A percentile compares a stretch with the other conserved stretches of the same genome.
These are phyloP conservation scores for Apeltes quadracus DNA, from an alignment of 2,113 vertebrate genomes.

Conservation along the genomic window DNA sequence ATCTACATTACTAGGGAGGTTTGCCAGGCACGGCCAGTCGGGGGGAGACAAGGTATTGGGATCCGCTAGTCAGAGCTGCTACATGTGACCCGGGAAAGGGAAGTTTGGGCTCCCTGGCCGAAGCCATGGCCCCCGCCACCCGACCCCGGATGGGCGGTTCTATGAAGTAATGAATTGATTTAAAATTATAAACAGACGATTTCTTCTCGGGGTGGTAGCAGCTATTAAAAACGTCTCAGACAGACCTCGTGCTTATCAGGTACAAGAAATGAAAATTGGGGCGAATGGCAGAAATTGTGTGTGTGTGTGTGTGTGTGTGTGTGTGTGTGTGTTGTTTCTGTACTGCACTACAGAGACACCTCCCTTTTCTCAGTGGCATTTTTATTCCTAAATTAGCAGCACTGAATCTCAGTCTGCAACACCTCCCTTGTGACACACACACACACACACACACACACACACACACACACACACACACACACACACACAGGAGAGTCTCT, in stretches of 20 bases:
- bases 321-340: too few species aligned
- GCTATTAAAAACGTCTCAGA: neutral
- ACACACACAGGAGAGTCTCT: too few species aligned
- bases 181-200: neutral
- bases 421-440: slow-evolving; percentile 35
- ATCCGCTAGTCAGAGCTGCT: too few species aligned
- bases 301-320: too few species aligned
- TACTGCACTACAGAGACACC: slow-evolving; percentile 67
- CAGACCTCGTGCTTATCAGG: neutral
- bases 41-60: too few species aligned
- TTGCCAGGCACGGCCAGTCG: too few species aligned
- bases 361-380: slow-evolving; percentile 60
- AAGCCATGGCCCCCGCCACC: too few species aligned
- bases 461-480: slow-evolving; percentile 20
- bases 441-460: slow-evolving; percentile 23
- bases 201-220: neutral
- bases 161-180: neutral
- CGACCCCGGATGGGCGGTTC: too few species aligned
- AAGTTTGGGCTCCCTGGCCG: too few species aligned
- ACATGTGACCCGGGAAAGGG: too few species aligned
- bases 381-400: slow-evolving; percentile 71
- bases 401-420: slow-evolving; percentile 53
- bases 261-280: neutral
- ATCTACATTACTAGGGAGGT: too few species aligned
- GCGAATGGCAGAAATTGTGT: neutral